Conservation (phyloP, 2,113 vertebrate species). For the Paratilapia polleni region DNA sequence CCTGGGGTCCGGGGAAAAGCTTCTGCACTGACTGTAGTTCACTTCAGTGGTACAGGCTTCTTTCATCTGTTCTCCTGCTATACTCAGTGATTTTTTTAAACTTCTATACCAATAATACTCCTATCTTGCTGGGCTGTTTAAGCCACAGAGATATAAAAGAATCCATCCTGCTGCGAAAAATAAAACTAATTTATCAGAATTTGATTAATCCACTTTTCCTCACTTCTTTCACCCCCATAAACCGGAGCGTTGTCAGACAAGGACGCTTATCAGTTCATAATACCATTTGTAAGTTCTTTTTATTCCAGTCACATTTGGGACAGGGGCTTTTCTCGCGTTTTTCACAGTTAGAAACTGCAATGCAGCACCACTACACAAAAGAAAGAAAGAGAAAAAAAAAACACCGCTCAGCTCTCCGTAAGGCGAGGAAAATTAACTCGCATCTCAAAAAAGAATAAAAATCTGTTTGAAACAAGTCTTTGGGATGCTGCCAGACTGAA, state of each 20-base stretch:
- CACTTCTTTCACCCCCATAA: slow-evolving; percentile 18
- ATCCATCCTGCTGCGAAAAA: slow-evolving; percentile 57
- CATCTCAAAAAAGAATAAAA: slow-evolving; percentile 32
- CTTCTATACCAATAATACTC: slow-evolving; percentile 48
- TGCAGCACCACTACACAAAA: slow-evolving; percentile 80
- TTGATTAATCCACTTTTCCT: slow-evolving; percentile 64
- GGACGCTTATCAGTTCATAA: slow-evolving; percentile 47
- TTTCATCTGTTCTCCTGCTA: slow-evolving; percentile 43
- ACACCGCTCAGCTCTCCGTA: slow-evolving; percentile 59
- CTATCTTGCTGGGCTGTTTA: slow-evolving; percentile 25
- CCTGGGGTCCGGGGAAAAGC: slow-evolving; percentile 59
- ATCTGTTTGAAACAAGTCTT: slow-evolving; percentile 51
- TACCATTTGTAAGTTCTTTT: slow-evolving; percentile 61
- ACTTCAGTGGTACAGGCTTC: slow-evolving; percentile 43
- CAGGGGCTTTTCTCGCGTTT: slow-evolving; percentile 69
- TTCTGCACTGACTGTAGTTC: slow-evolving; percentile 51
- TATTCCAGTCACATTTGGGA: slow-evolving; percentile 79
- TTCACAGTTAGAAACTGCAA: slow-evolving; percentile 82
- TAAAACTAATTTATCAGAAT: slow-evolving; percentile 51
- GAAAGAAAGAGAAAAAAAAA: slow-evolving; percentile 38
- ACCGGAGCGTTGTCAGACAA: slow-evolving; percentile 22
- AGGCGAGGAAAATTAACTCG: slow-evolving; percentile 29
- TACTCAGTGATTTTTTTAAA: slow-evolving; percentile 38
- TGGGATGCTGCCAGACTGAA: slow-evolving; percentile 21
- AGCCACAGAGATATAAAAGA: slow-evolving; percentile 30